Conservation (phyloP, 2,797 vertebrate genomes). For the Spondyliosoma cantharus region DNA sequence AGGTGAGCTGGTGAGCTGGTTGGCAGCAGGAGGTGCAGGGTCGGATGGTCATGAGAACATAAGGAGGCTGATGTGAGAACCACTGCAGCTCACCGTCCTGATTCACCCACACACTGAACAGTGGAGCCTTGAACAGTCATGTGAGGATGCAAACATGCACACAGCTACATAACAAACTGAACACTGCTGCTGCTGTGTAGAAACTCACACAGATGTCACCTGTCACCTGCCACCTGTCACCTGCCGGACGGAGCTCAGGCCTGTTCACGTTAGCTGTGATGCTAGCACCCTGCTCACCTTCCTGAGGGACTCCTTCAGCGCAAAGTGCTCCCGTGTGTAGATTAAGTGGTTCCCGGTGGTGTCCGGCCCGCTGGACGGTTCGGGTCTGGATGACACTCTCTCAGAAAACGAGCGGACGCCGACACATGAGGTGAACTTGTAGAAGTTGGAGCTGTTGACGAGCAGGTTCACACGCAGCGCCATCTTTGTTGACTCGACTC, state of each 20-base stretch:
- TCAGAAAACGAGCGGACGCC: constrained; percentile 71
- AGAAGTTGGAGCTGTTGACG: constrained; percentile 27
- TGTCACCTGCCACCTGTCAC: not conserved
- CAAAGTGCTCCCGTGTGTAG: constrained; percentile 80
- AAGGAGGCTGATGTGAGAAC: not conserved
- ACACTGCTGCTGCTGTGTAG: not conserved
- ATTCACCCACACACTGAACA: too few relatives aligned
- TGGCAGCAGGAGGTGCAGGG: not conserved
- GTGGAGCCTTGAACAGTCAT: not conserved
- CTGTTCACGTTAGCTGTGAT: not conserved
- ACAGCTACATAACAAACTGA: not conserved
- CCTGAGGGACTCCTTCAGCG: constrained; percentile 80
- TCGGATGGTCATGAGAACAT: constrained; percentile 3
- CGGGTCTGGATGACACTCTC: constrained; percentile 67
- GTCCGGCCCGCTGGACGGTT: constrained; percentile 33
- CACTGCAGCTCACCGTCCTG: not conserved
- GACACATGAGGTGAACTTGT: constrained; percentile 29
- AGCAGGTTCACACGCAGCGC: constrained; percentile 60
- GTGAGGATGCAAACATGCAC: not conserved
- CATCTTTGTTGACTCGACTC: constrained; percentile 63
- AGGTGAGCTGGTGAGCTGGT: not conserved
- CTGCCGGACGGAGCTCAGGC: rapidly evolving
- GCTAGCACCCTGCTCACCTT: constrained; percentile 80
- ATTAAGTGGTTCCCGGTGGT: constrained; percentile 56
- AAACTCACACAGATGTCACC: not conserved